Evolutionary conservation across 2,888 invertebrate genomes (phyloP), one percentile per base, ranked within the genome.

Genomic region (Mythimna loreyi): DNA sequence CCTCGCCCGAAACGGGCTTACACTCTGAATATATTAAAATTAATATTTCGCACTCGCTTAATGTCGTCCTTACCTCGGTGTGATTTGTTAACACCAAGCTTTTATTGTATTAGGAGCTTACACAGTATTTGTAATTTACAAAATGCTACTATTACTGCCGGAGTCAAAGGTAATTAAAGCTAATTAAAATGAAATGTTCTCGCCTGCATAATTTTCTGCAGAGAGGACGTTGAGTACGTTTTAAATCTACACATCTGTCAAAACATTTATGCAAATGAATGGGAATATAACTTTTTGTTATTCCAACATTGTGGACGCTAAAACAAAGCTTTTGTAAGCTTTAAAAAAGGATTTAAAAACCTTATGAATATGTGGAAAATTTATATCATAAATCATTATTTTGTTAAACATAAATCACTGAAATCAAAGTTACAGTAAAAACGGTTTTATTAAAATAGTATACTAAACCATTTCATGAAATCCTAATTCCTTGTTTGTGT

Each of bases 11-110:
- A 89, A 86, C 90, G 89, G 89, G 92, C 90, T 92, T 91, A 89
- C 90, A 89, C 89, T 89, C 89, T 89, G 92, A 92, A 94, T 94
- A 92, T 92, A 94, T 95, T 94, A 93, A 94, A 93, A 93, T 93
- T 94, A 93, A 94, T 94, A 94, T 93, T 94, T 93, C 89, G 89
- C 91, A 91, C 91, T 91, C 90, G 89, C 88, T 91, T 90, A 90
- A 90, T 92, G 90, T 90, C 90, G 86, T 83, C 85, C 86, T 89
- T 88, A 89, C 88, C 85, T 85, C 80, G 78, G 84, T 85, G 86
- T 92, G 92, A 93, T 93, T 93, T 92, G 92, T 93, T 92, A 89
- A 91, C 90, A 91, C 88, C 87, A 84, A 86, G 85, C 87, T 86
- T 86, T 88, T 87, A 85, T 85, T 85, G 85, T 85, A 87, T 87